Base-by-base conservation (phyloP, 1,140 invertebrate genomes). In the Solenopsis invicta region DNA sequence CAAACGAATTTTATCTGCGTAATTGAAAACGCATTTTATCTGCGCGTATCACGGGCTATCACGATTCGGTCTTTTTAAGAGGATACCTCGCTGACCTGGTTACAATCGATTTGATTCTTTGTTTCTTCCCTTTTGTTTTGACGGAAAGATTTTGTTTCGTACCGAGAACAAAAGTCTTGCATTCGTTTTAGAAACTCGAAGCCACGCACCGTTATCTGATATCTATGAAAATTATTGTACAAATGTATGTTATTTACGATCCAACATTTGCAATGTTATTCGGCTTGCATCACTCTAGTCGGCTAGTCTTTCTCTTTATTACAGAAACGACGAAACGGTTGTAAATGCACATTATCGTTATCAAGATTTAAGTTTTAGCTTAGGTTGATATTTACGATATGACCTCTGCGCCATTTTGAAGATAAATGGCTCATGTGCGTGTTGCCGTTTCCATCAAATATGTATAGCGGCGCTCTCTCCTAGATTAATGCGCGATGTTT, bases 361-460 rank as follows among this genome's bases (percentile, higher is more conserved):
- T 50, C 41, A 34, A 78, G 41, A 66, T 34, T 64, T 21, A 34
- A 50, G 0, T 37, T 50, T 66, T 50, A 24, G 45, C 12, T 24
- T 21, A 41, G 62, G n/a, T 13, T 37, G 13, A 4, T 56, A 16
- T 81, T 56, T 56, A 21, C 52, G 18, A 56, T 34, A 16, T 45
- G n/a, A 81, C 5, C 64, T 12, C 64, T 12, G 0, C 34, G 21
- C 18, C 50, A 71, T 81, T 71, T 71, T 29, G 13, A 71, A 69
- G 77, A 81, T 56, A 81, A 81, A 81, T 59, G 21, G n/a, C 18
- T 59, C 50, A 16, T 71, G 24, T 34, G 52, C 37, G 66, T 45
- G 21, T 56, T 16, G 37, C n/a, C 10, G n/a, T 54, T 29, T 81
- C 56, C 78, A 59, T 81, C 16, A 81, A 81, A 71, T 54, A 67